Conservation (phyloP, 2,797 vertebrate genomes). For the Pipistrellus pipistrellus region DNA sequence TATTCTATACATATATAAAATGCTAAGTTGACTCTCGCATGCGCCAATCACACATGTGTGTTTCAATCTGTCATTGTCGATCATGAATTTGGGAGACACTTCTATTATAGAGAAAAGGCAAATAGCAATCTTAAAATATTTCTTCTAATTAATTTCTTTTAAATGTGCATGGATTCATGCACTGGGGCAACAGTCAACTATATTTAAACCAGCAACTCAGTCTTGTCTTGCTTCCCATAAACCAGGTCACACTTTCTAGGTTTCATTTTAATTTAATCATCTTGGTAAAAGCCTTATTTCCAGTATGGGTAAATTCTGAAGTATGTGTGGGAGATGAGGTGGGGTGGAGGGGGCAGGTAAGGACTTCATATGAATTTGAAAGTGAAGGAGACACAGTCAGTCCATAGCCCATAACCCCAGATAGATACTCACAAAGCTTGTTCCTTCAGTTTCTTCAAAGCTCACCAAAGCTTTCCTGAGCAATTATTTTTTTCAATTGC, state of each 20-base stretch:
- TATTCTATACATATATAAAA: too few relatives aligned
- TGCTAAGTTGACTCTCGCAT: too few relatives aligned
- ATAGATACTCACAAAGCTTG: not conserved
- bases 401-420: not conserved
- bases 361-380: constrained; percentile 26
- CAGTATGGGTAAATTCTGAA: not conserved
- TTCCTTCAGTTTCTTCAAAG: not conserved
- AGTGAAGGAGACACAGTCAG: not conserved
- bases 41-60: too few relatives aligned
- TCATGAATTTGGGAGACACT: too few relatives aligned
- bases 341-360: not conserved
- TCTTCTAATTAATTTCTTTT: too few relatives aligned
- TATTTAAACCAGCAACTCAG: not conserved
- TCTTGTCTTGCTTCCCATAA: not conserved
- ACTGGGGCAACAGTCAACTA: not conserved
- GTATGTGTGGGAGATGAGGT: not conserved
- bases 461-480: not conserved
- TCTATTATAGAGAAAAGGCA: too few relatives aligned
- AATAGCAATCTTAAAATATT: too few relatives aligned
- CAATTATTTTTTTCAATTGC: not conserved
- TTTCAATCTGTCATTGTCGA: too few relatives aligned
- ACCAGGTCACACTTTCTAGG: not conserved
- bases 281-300: not conserved
- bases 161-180: too few relatives aligned
- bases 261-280: not conserved